Base-by-base conservation (phyloP, 2,113 vertebrate genomes). In the Cochlearius cochlearius region DNA sequence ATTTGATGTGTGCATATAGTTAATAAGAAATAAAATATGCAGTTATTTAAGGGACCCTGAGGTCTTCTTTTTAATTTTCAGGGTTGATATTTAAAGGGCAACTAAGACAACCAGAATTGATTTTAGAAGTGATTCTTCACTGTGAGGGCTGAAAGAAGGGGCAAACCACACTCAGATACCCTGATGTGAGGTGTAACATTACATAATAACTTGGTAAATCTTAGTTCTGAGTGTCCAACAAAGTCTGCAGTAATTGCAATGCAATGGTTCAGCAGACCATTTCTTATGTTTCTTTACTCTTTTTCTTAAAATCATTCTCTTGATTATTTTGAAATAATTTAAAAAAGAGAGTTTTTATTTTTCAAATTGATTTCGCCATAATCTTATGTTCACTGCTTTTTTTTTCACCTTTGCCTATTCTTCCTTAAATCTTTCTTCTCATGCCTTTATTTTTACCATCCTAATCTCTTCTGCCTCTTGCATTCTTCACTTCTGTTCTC, bases 21-120 rank as follows among this genome's bases (percentile, higher is more conserved):
- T 94, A 94, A 94, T 73, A 88, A 78, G 64, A 89, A 97, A 67
- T 67, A 94, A 93, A 95, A 90, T 67, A 26, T 30, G 13, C 5
- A 2, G 5, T 86, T 96, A 53, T 96, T 95, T 94, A 87, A 88
- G 38, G 26, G 6, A 50, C 75, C 17, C 15, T 34, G 36, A 77
- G 67, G 59, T 90, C 67, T 72, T 88, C 63, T 81, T 63, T 43
- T 85, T 79, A 53, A 49, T 86, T 80, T 92, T 87, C 49, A 49
- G 15, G 22, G 34, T 43, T 96, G 53, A 45, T 95, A 91, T 86
- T 96, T 96, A 84, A 95, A 92, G 30, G 62, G 19, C 66, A 97
- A 49, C 55, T 94, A 79, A 93, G 49, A 93, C 67, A 95, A 85
- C 36, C 19, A 82, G 64, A 64, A 67, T 3, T 93, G 12, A 92